These are phyloP conservation scores for Anagrus nilaparvatae DNA, from an alignment of 1,140 invertebrate species.

Conservation along the genomic window DNA sequence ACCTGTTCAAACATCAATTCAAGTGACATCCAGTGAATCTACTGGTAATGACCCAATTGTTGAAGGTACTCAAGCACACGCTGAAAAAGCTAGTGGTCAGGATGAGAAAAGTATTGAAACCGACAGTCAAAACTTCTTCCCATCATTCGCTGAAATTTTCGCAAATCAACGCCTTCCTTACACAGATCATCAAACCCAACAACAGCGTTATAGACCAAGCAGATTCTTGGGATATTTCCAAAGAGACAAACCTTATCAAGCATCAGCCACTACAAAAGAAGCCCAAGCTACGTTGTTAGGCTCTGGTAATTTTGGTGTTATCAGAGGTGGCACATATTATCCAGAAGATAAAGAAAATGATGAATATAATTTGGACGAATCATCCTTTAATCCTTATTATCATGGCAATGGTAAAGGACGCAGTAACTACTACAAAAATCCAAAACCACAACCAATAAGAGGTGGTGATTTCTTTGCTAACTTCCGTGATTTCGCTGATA, in stretches of 20 bases:
- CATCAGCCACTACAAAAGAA: slow-evolving; percentile 23
- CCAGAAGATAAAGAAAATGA: slow-evolving; percentile 46
- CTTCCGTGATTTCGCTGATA: slow-evolving; percentile 80
- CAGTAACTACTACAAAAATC: slow-evolving; percentile 44
- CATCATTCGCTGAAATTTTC: slow-evolving; percentile 42
- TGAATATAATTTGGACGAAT: slow-evolving; percentile 41
- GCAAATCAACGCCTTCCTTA: slow-evolving; percentile 34
- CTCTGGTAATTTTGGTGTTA: slow-evolving; percentile 81
- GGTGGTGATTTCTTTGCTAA: slow-evolving; percentile 58
- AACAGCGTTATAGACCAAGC: slow-evolving; percentile 33
- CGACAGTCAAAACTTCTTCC: slow-evolving; percentile 43
- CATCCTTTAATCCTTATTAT: slow-evolving; percentile 51
- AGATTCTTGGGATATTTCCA: slow-evolving; percentile 38
- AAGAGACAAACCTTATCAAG: slow-evolving; percentile 30
- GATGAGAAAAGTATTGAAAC: slow-evolving; percentile 35
- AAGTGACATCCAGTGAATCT: slow-evolving; percentile 12
- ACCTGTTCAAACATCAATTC: slow-evolving; percentile 3
- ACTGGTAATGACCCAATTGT: neutral
- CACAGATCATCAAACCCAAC: slow-evolving; percentile 32
- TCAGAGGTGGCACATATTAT: slow-evolving; percentile 79
- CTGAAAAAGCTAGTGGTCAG: too few species aligned
- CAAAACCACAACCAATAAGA: slow-evolving; percentile 37
- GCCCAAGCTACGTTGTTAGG: slow-evolving; percentile 52
- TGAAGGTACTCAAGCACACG: too few species aligned
- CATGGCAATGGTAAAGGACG: slow-evolving; percentile 57